Percentiles rank a stretch among this genome's conserved stretches.
Conservation (phyloP, 1,140 invertebrate species). For the Ylistrum balloti region DNA sequence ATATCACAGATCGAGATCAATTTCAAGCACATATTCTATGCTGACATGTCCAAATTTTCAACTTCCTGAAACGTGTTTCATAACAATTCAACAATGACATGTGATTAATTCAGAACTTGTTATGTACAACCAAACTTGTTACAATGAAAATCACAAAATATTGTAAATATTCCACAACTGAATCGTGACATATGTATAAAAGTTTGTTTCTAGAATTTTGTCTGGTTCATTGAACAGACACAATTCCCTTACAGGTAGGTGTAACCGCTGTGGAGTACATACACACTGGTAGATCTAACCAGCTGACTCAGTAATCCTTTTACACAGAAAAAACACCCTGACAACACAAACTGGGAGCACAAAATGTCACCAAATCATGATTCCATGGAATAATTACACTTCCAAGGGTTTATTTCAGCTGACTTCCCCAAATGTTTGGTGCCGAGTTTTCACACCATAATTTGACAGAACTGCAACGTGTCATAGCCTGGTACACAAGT, state of each 20-base stretch:
- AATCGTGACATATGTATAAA: background rate
- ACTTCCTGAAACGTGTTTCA: too few species aligned
- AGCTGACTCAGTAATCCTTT: background rate
- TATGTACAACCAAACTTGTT: background rate
- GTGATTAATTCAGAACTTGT: background rate
- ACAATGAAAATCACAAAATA: background rate
- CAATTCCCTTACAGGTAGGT: background rate
- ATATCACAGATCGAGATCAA: too few species aligned
- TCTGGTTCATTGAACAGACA: background rate
- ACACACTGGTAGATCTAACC: background rate
- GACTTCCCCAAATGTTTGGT: background rate
- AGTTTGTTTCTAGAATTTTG: background rate
- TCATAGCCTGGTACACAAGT: conserved; percentile 23
- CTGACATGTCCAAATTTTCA: too few species aligned
- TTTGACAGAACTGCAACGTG: conserved; percentile 24
- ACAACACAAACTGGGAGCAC: background rate
- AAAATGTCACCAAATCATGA: background rate
- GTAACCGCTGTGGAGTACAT: background rate
- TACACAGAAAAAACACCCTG: background rate
- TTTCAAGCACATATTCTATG: too few species aligned
- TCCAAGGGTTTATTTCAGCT: background rate
- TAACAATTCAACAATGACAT: too few species aligned
- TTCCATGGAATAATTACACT: background rate
- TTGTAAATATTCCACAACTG: background rate
- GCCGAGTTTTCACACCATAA: background rate